Evolutionary conservation across 2,797 vertebrate species (phyloP), one percentile per base, ranked within the genome.

Genomic region (Sebastes miniatus): DNA sequence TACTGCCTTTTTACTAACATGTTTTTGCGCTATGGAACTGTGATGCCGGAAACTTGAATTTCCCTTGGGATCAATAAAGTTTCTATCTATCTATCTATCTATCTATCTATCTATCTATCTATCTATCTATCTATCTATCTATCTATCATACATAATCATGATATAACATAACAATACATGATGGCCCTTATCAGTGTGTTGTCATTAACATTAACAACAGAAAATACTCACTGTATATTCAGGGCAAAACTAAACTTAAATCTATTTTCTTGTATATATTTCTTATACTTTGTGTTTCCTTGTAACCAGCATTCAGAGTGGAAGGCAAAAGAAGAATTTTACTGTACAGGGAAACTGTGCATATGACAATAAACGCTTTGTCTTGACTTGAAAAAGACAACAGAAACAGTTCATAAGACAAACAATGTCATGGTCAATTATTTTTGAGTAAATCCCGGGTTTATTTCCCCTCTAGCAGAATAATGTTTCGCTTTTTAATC

Each of bases 1-100:
- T 13, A 39, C 36, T 39, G 36, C 12, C 36, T 39, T 39, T 39
- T 39, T 39, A 39, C 36, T 0, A 39, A 39, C 36, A 39, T 39
- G 36, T 39, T 39, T 39, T 39, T 39, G 0, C 36, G 0, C 36
- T 14, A 0, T 39, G 36, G 12, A 39, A 0, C 12, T 39, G 36
- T 39, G 36, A 39, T 39, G 36, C 36, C 14, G 36, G 36, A 13
- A 39, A 13, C 36, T 39, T 39, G 36, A 14, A 39, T 39, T 39
- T 39, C 0, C 36, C 36, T 39, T 0, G 36, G 36, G 36, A 39
- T 39, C 36, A 39, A 39, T 39, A 39, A 39, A 39, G 10, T 0
- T 36, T 4, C 32, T 32, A 31, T 32, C 31, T 36, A 36, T 36
- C 34, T 36, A 36, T 36, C 34, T 34, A 34, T 34, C 32, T 34